Percentiles rank a stretch among this genome's conserved stretches.
Conservation (phyloP, 2,113 vertebrate genomes). For the Dromaius novaehollandiae region DNA sequence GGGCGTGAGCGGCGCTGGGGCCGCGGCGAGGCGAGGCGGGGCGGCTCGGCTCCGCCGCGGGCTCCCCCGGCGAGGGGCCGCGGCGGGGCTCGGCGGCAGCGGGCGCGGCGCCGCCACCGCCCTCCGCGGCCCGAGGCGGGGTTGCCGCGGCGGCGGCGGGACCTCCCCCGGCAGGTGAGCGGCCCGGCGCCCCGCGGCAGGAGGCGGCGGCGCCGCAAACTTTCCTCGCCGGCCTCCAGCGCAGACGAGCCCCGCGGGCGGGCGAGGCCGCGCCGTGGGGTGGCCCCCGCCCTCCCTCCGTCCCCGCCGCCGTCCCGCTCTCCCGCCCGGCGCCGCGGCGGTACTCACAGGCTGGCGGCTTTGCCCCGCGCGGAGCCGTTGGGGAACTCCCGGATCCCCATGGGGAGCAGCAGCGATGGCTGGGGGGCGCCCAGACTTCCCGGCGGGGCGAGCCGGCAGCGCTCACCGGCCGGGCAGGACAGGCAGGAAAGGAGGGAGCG, state of each 20-base stretch:
- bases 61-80: background rate
- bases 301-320: background rate
- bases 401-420: constrained; percentile 58
- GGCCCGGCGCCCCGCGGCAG: background rate
- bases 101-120: background rate
- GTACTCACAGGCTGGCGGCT: constrained; percentile 71
- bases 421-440: constrained; percentile 68
- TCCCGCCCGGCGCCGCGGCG: background rate
- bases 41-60: background rate
- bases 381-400: constrained; percentile 81
- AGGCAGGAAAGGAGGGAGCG: background rate
- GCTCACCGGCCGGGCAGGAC: background rate
- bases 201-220: background rate
- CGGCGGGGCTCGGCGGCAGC: background rate
- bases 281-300: background rate
- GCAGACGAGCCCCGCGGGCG: background rate
- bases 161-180: background rate
- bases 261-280: background rate
- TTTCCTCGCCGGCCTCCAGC: background rate
- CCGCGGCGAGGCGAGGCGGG: background rate
- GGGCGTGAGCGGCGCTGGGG: background rate
- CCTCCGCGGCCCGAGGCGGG: too few relatives aligned
- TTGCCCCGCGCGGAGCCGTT: constrained; percentile 72
- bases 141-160: background rate
- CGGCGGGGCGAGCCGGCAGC: constrained; percentile 35